Conservation (phyloP, 2,888 invertebrate species). For the Limnephilus lunatus region DNA sequence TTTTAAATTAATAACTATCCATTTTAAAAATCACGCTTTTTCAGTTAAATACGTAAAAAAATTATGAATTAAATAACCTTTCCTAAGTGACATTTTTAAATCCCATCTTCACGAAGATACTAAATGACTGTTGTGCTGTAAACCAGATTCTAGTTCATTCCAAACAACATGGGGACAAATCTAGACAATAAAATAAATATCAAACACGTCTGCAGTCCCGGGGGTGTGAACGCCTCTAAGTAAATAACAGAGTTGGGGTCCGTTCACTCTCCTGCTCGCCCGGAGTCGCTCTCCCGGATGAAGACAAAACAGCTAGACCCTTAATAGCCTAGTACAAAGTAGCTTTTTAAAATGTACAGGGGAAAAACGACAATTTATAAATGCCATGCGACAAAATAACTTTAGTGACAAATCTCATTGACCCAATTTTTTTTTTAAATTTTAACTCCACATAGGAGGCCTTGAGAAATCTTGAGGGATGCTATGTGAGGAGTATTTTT, state of each 20-base stretch:
- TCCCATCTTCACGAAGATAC: background rate
- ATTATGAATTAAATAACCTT: background rate
- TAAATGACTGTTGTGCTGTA: constrained; percentile 30
- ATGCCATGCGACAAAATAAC: too few relatives aligned
- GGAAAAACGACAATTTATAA: too few relatives aligned
- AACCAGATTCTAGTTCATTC: constrained; percentile 54
- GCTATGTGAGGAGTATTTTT: too few relatives aligned
- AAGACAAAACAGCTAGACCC: background rate
- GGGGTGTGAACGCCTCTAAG: constrained; percentile 58
- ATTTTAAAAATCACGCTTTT: too few relatives aligned
- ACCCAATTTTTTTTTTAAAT: too few relatives aligned
- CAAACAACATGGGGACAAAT: constrained; percentile 58
- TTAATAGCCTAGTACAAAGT: background rate
- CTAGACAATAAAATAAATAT: constrained; percentile 65
- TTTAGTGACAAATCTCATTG: too few relatives aligned
- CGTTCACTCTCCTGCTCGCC: background rate
- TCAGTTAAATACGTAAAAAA: too few relatives aligned
- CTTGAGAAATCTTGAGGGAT: too few relatives aligned
- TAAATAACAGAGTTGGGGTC: constrained; percentile 54
- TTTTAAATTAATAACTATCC: too few relatives aligned
- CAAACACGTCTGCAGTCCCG: constrained; percentile 55
- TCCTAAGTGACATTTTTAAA: background rate
- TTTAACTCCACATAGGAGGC: too few relatives aligned
- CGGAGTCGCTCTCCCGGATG: background rate
- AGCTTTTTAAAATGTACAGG: too few relatives aligned